These are phyloP conservation scores for Melangyna quadrimaculata DNA, from an alignment of 2,888 invertebrate species.

Conservation along the genomic window DNA sequence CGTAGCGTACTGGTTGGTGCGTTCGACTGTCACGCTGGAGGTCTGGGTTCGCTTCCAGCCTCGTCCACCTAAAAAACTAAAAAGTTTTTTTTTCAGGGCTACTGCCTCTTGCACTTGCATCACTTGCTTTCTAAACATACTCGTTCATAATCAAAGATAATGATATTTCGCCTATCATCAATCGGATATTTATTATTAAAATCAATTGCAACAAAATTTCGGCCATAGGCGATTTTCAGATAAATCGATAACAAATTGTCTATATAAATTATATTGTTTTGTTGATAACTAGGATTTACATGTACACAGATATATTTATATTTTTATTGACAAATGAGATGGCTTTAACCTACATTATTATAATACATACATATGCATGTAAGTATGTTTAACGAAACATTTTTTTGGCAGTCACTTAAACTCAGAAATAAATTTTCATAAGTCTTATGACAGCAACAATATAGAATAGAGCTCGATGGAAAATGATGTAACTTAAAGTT, in stretches of 20 bases:
- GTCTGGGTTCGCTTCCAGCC: too few species aligned
- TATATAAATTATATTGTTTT: neutral
- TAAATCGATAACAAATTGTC: neutral
- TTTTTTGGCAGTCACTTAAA: neutral
- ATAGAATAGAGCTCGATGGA: neutral
- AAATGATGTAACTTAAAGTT: neutral
- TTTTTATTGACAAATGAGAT: neutral
- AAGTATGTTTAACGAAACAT: neutral
- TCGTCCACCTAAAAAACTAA: too few species aligned
- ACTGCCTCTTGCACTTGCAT: too few species aligned
- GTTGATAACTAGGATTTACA: neutral
- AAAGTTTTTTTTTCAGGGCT: too few species aligned
- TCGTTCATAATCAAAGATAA: neutral
- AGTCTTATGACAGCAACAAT: neutral
- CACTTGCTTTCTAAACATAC: neutral
- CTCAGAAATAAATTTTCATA: neutral
- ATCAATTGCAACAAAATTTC: neutral
- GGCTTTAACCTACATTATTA: slow-evolving; percentile 5
- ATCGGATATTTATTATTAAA: neutral
- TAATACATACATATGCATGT: too few species aligned
- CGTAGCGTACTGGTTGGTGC: too few species aligned
- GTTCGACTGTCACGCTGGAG: too few species aligned
- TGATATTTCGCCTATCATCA: neutral
- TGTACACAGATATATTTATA: neutral
- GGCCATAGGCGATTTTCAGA: neutral